These are phyloP conservation scores for Arrhamphus sclerolepis DNA, from an alignment of 2,797 vertebrate genomes.

Conservation along the genomic window DNA sequence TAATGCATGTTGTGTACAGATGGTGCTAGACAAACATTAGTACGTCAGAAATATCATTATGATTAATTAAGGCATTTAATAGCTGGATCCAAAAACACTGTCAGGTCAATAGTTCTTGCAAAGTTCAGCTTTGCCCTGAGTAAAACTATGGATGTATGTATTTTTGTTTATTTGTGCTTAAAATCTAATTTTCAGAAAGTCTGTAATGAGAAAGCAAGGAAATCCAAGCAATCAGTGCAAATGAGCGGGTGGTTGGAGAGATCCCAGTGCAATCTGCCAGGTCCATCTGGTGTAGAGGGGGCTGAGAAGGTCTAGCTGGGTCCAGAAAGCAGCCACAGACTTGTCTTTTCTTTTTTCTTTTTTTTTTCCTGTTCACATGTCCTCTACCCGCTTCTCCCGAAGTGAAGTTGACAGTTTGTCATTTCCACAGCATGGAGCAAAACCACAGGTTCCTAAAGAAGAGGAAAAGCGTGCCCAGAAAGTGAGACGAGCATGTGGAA, in stretches of 20 bases:
- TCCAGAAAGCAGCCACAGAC: conserved; percentile 26
- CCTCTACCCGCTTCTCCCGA: background rate
- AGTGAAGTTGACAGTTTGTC: conserved; percentile 45
- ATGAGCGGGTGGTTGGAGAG: conserved; percentile 28
- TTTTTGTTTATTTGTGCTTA: conserved; percentile 18
- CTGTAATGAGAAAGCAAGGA: conserved; percentile 32
- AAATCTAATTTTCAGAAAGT: conserved; percentile 20
- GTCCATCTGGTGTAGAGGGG: conserved; percentile 50
- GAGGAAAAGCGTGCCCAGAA: conserved; percentile 2
- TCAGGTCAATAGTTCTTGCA: background rate
- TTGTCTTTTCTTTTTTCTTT: background rate
- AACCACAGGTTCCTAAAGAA: conserved; percentile 26
- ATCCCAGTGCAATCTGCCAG: conserved; percentile 41
- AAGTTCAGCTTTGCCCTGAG: background rate
- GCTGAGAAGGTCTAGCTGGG: conserved; percentile 33
- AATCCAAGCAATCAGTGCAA: conserved; percentile 48
- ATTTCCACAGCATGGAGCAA: conserved; percentile 40
- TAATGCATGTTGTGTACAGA: no score
- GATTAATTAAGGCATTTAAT: no score
- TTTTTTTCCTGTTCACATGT: background rate
- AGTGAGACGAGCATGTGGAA: conserved; percentile 14
- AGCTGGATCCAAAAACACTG: background rate
- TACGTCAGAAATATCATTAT: no score
- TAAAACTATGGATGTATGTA: conserved; percentile 18
- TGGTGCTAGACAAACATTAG: no score